Percentiles rank a stretch among this genome's conserved stretches.
Evolutionary conservation across 2,797 vertebrate genomes (phyloP).

Genomic region (Hafferia zeledoni): DNA sequence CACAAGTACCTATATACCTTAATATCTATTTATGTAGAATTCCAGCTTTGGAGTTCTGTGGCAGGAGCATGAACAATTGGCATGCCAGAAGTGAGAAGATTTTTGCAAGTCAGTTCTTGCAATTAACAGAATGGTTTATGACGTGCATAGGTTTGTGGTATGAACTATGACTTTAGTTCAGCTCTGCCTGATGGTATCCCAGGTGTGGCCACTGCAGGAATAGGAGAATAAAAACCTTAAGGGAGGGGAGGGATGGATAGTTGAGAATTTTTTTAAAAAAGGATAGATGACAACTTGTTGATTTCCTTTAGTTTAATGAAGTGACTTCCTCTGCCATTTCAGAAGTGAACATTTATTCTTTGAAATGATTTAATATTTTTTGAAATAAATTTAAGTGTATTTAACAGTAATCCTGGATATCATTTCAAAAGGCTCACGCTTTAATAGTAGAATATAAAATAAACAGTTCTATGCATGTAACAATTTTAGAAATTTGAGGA

Average conservation of each 20-base stretch:
- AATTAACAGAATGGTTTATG: neutral
- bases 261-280: neutral
- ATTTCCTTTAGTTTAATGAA: neutral
- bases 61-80: neutral
- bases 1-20: accelerated
- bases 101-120: neutral
- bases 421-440: neutral
- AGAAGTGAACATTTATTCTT: neutral
- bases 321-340: neutral
- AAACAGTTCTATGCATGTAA: neutral
- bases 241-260: neutral
- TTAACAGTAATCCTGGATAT: neutral
- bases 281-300: neutral
- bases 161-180: neutral
- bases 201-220: neutral
- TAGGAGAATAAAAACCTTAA: neutral
- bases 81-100: neutral
- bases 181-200: neutral
- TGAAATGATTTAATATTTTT: neutral
- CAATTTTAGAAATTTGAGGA: neutral
- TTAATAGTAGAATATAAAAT: neutral
- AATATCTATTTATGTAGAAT: neutral
- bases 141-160: neutral
- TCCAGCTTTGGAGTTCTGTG: neutral
- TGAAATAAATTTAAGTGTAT: neutral